These are phyloP conservation scores for Patella ulyssiponensis DNA, from an alignment of 2,888 invertebrate species.

Conservation along the genomic window DNA sequence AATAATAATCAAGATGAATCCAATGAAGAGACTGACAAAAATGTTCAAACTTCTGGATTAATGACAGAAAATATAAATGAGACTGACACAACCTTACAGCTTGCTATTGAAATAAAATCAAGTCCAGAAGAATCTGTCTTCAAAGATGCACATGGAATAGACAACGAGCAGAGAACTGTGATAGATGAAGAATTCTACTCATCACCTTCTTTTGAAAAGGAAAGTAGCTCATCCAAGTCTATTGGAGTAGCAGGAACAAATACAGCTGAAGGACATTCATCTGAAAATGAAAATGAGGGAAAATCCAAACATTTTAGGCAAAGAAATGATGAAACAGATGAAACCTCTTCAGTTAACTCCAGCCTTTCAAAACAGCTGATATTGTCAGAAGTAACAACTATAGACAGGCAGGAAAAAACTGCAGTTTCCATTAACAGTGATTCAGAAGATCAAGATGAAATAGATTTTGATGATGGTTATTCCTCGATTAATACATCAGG, in stretches of 20 bases:
- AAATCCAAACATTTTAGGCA: neutral
- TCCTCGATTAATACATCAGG: neutral
- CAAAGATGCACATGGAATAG: neutral
- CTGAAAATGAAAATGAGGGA: neutral
- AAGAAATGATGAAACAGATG: neutral
- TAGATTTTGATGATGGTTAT: neutral
- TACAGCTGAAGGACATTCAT: neutral
- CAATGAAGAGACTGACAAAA: too few species aligned
- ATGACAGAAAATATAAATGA: too few species aligned
- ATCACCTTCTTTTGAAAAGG: too few species aligned
- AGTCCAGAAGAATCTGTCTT: neutral
- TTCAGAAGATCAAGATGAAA: neutral
- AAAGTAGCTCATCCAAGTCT: too few species aligned
- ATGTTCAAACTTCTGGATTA: too few species aligned
- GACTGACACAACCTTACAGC: neutral
- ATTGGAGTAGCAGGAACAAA: neutral
- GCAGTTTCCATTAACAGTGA: neutral
- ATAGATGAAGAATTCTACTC: neutral
- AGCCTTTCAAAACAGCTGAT: neutral
- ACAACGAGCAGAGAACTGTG: neutral
- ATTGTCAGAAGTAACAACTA: neutral
- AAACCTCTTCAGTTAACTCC: constrained; percentile 1
- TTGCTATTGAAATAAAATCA: neutral
- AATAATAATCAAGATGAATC: neutral
- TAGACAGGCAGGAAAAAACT: neutral